These are phyloP conservation scores for Pinctada fucata DNA, from an alignment of 2,888 invertebrate species.

Conservation along the genomic window DNA sequence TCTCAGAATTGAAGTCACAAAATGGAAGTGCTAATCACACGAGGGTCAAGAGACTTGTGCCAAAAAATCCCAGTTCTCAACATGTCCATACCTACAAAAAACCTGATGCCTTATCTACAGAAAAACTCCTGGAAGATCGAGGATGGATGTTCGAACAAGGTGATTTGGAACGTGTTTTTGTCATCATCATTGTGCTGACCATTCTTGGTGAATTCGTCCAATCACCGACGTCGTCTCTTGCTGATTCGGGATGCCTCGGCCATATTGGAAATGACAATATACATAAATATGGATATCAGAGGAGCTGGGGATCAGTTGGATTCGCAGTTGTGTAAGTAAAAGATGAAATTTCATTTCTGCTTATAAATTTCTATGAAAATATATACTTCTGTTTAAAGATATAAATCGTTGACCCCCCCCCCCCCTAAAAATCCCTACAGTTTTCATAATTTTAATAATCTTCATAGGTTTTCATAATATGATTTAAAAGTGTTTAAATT, in stretches of 20 bases:
- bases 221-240: slow-evolving; percentile 52
- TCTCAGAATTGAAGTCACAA: not conserved
- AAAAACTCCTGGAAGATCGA: slow-evolving; percentile 50
- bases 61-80: not conserved
- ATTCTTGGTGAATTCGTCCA: slow-evolving; percentile 54
- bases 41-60: not conserved
- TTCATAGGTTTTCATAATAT: too few relatives aligned
- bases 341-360: not conserved
- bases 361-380: not conserved
- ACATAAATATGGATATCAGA: slow-evolving; percentile 54
- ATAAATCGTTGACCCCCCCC: too few relatives aligned
- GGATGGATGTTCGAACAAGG: slow-evolving; percentile 52
- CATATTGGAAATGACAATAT: slow-evolving; percentile 47
- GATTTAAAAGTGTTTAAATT: too few relatives aligned
- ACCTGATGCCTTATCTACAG: slow-evolving; percentile 31
- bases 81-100: not conserved
- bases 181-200: slow-evolving; percentile 45
- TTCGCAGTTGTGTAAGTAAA: slow-evolving; percentile 52
- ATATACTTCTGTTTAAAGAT: not conserved
- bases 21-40: not conserved
- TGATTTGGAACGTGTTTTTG: slow-evolving; percentile 43
- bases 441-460: too few relatives aligned
- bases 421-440: too few relatives aligned
- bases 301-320: slow-evolving; percentile 54
- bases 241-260: slow-evolving; percentile 54